A percentile compares a stretch with the other conserved stretches of the same genome.
Conservation (phyloP, 2,797 vertebrate species). For the Chromis chromis region DNA sequence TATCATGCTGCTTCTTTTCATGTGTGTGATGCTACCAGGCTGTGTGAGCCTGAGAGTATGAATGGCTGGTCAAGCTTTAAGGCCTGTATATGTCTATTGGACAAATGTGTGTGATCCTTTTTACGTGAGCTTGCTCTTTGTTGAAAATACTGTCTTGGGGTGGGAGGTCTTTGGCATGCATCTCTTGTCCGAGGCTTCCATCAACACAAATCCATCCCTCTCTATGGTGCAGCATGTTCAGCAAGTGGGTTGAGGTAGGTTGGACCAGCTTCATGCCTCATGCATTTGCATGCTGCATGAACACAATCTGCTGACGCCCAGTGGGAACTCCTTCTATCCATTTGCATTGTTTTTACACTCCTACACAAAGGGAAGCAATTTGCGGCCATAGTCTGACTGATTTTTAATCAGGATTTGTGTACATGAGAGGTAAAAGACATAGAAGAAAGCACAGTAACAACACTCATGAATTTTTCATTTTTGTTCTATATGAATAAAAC, state of each 20-base stretch:
- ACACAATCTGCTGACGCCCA: conserved; percentile 70
- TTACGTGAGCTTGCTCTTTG: conserved; percentile 34
- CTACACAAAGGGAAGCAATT: conserved; percentile 54
- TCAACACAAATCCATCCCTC: conserved; percentile 69
- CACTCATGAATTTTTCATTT: conserved; percentile 77
- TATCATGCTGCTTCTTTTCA: conserved; percentile 62
- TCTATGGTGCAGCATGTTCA: conserved; percentile 56
- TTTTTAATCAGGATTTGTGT: conserved; percentile 69
- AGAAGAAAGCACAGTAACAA: conserved; percentile 56
- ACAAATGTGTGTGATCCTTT: conserved; percentile 28
- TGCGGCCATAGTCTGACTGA: conserved; percentile 43
- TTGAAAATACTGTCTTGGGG: conserved; percentile 44
- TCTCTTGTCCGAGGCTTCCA: conserved; percentile 58
- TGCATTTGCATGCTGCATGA: conserved; percentile 80
- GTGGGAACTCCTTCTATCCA: conserved; percentile 63
- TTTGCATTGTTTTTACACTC: conserved; percentile 71
- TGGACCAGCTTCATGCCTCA: conserved; percentile 64
- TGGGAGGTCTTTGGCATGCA: conserved; percentile 69
- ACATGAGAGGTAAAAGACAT: conserved; percentile 45
- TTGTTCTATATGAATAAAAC: conserved; percentile 80
- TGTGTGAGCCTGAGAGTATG: conserved; percentile 38
- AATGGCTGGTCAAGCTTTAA: conserved; percentile 50
- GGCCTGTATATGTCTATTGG: conserved; percentile 18
- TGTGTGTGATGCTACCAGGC: conserved; percentile 38
- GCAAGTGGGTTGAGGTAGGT: conserved; percentile 44